phyloP scores from a whole-genome alignment of 2,888 invertebrate species.

The Diachrysia chrysitis region DNA sequence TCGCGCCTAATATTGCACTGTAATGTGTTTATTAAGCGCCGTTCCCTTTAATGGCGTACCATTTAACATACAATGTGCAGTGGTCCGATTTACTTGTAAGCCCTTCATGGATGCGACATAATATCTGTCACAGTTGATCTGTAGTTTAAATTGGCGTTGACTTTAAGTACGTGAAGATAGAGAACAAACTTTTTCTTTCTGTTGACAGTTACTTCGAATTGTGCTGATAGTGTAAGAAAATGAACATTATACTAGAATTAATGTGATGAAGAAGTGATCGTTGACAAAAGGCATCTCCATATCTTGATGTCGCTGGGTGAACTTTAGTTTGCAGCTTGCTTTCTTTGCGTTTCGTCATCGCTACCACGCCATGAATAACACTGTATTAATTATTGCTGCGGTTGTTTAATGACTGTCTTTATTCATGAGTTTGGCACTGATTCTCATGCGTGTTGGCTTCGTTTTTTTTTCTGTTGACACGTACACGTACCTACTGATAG shows the following conservation, averaged over 20 bases:
- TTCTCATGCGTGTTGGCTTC: slow-evolving; percentile 62
- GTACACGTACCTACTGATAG: slow-evolving; percentile 36
- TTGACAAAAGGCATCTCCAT: slow-evolving; percentile 61
- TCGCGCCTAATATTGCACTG: slow-evolving; percentile 85
- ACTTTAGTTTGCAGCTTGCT: slow-evolving; percentile 69
- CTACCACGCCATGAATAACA: slow-evolving; percentile 74
- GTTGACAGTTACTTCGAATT: not conserved
- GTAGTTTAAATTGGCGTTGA: slow-evolving; percentile 57
- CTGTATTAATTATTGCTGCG: slow-evolving; percentile 75
- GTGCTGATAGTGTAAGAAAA: not conserved
- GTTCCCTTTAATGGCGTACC: slow-evolving; percentile 83
- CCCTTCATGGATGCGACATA: slow-evolving; percentile 72
- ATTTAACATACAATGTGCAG: slow-evolving; percentile 86
- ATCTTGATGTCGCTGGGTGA: slow-evolving; percentile 68
- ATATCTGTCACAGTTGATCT: slow-evolving; percentile 65
- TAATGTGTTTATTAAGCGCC: slow-evolving; percentile 88
- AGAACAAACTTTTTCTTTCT: not conserved
- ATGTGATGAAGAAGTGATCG: too few species aligned
- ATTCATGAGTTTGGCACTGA: slow-evolving; percentile 72
- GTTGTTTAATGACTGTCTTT: slow-evolving; percentile 74
- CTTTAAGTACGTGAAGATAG: slow-evolving; percentile 29
- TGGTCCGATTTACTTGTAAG: slow-evolving; percentile 80
- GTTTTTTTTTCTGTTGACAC: slow-evolving; percentile 55
- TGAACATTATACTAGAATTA: not conserved
- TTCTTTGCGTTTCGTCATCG: slow-evolving; percentile 76